Evolutionary conservation across 2,113 vertebrate genomes (phyloP), one percentile per base, ranked within the genome.

Genomic region (Origma solitaria): DNA sequence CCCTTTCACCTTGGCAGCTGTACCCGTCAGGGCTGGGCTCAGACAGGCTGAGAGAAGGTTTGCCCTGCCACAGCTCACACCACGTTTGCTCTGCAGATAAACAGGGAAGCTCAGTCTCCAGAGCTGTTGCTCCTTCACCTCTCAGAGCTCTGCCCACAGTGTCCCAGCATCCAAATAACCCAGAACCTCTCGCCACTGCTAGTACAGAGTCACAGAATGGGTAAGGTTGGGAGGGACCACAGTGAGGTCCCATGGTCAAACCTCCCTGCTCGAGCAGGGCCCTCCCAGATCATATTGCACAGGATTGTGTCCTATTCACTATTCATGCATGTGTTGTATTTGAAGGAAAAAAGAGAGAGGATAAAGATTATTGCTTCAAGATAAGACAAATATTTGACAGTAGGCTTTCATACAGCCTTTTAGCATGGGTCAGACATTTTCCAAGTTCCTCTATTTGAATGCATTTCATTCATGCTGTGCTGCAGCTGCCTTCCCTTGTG

Each of bases 331-430:
- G 10, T n/a, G 35, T 65, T 86, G 53, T 44, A 79, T 95, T 93
- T 38, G 38, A 78, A 84, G 49, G 38, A 85, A 44, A 38, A 94
- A 65, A 87, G 47, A 90, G 19, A 87, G 70, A 79, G 38, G 73
- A 84, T 82, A 64, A 95, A 93, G 93, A 94, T 65, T 91, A 82
- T 40, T 22, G 31, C 65, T 54, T 76, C 57, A 77, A 90, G 93
- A 94, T 90, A 94, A 96, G 91, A 88, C 90, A 95, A 95, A 82
- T 92, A 88, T 95, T 96, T 95, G 86, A 58, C 76, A 84, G 75
- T 56, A 77, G 81, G 90, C 69, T 94, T 92, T 96, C 65, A 86
- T 68, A 77, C 22, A 72, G 78, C 85, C 78, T 94, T 81, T 95
- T 79, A 87, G 61, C 72, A 51, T 2, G 15, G 70, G 78, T 91